Evolutionary conservation across 2,113 vertebrate genomes (phyloP).

Genomic region (Ammodytes marinus): DNA sequence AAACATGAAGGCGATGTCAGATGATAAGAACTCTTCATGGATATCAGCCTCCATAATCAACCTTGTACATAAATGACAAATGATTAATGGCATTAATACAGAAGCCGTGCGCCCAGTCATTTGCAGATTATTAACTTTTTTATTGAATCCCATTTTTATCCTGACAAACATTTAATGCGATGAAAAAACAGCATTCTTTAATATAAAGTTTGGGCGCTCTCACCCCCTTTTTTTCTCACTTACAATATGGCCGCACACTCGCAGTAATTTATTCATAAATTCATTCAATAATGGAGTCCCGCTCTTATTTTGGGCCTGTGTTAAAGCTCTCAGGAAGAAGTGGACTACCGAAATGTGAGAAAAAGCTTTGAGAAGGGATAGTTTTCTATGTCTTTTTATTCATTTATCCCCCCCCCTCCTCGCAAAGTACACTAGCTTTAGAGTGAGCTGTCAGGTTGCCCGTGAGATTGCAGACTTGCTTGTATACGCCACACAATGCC

Average conservation of each 20-base stretch:
- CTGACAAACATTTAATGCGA: slow-evolving; percentile 71
- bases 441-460: slow-evolving; percentile 74
- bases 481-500: slow-evolving; percentile 71
- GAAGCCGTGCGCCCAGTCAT: slow-evolving; percentile 17
- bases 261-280: slow-evolving; percentile 76
- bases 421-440: slow-evolving; percentile 63
- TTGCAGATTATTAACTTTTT: slow-evolving; percentile 55
- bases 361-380: slow-evolving; percentile 44
- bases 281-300: slow-evolving; percentile 67
- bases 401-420: slow-evolving; percentile 48
- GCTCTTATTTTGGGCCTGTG: slow-evolving; percentile 48
- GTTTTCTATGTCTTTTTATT: slow-evolving; percentile 72
- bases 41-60: slow-evolving; percentile 19
- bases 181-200: slow-evolving; percentile 61
- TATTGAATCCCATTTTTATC: slow-evolving; percentile 33
- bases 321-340: slow-evolving; percentile 47
- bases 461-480: slow-evolving; percentile 62
- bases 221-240: slow-evolving; percentile 31
- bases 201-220: slow-evolving; percentile 41
- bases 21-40: not conserved
- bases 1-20: not conserved
- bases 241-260: slow-evolving; percentile 8
- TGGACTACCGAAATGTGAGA: slow-evolving; percentile 31
- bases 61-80: slow-evolving; percentile 21
- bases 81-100: slow-evolving; percentile 60